A percentile compares a stretch with the other conserved stretches of the same genome.
Conservation (phyloP, 2,888 invertebrate genomes). For the Drosophila ustulata region DNA sequence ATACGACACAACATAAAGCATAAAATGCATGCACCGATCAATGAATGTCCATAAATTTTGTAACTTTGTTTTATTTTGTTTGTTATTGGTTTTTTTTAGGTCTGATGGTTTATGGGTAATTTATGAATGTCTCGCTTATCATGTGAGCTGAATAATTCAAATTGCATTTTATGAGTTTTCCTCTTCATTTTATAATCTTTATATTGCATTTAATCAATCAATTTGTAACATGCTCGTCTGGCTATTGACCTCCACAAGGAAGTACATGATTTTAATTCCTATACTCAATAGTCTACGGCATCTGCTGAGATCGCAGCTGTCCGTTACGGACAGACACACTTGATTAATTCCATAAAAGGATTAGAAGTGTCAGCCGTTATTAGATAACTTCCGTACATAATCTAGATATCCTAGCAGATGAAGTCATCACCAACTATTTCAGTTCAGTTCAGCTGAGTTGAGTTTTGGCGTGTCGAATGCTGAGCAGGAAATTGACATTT, state of each 20-base stretch:
- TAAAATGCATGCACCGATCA: constrained; percentile 73
- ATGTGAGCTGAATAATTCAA: constrained; percentile 73
- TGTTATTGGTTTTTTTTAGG: constrained; percentile 24
- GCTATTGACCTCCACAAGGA: constrained; percentile 49
- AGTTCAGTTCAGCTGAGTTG: constrained; percentile 31
- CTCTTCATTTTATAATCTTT: constrained; percentile 45
- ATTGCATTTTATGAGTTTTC: constrained; percentile 51
- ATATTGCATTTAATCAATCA: constrained; percentile 50
- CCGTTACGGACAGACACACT: constrained; percentile 64
- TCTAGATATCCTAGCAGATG: constrained; percentile 61
- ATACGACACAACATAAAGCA: constrained; percentile 78
- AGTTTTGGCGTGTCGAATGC: constrained; percentile 71
- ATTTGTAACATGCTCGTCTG: constrained; percentile 52
- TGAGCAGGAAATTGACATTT: constrained; percentile 83
- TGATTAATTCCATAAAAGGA: constrained; percentile 80
- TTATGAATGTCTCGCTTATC: constrained; percentile 77
- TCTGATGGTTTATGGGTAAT: constrained; percentile 67
- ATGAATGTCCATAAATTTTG: constrained; percentile 74
- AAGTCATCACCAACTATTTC: constrained; percentile 59
- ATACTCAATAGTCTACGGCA: constrained; percentile 7
- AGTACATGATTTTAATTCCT: neutral
- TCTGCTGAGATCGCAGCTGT: constrained; percentile 52
- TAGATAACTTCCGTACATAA: constrained; percentile 74
- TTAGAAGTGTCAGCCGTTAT: constrained; percentile 63
- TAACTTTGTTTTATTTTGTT: constrained; percentile 41